Percentiles rank a stretch among this genome's conserved stretches.
Evolutionary conservation across 2,888 invertebrate genomes (phyloP).

Genomic region (Parnassius orleans): DNA sequence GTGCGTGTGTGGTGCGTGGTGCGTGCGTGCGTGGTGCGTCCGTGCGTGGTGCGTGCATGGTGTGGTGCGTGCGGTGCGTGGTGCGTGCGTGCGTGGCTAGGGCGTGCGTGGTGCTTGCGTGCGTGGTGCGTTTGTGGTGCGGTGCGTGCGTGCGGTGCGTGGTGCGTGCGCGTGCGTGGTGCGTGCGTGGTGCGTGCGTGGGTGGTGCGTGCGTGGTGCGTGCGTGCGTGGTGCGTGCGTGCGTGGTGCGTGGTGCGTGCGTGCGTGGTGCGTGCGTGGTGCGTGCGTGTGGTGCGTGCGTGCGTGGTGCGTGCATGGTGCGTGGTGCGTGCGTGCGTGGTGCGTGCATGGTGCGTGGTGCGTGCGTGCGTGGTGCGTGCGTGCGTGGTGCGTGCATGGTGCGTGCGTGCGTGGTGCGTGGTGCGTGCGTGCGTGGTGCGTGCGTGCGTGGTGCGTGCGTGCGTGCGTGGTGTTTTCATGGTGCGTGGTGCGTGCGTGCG

Average conservation of each 20-base stretch:
- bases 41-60: constrained; percentile 36
- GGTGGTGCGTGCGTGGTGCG: constrained; percentile 18
- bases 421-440: constrained; percentile 38
- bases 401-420: constrained; percentile 38
- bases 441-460: constrained; percentile 15
- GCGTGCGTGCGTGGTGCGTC: not conserved
- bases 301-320: constrained; percentile 30
- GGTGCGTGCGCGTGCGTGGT: not conserved
- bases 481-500: not conserved
- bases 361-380: not conserved
- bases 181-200: constrained; percentile 37
- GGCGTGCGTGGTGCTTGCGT: too few relatives aligned
- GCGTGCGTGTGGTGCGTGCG: constrained; percentile 37
- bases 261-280: not conserved
- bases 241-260: not conserved
- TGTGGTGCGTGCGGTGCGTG: too few relatives aligned
- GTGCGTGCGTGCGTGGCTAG: not conserved
- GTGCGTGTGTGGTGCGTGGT: too few relatives aligned
- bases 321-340: constrained; percentile 36
- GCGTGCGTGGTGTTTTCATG: too few relatives aligned
- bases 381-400: constrained; percentile 1
- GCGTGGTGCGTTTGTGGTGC: constrained; percentile 42
- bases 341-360: too few relatives aligned
- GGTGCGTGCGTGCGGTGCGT: not conserved
- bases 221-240: constrained; percentile 41